A percentile compares a stretch with the other conserved stretches of the same genome.
These are phyloP conservation scores for Seriola dumerili DNA, from an alignment of 2,113 vertebrate species.

Conservation along the genomic window DNA sequence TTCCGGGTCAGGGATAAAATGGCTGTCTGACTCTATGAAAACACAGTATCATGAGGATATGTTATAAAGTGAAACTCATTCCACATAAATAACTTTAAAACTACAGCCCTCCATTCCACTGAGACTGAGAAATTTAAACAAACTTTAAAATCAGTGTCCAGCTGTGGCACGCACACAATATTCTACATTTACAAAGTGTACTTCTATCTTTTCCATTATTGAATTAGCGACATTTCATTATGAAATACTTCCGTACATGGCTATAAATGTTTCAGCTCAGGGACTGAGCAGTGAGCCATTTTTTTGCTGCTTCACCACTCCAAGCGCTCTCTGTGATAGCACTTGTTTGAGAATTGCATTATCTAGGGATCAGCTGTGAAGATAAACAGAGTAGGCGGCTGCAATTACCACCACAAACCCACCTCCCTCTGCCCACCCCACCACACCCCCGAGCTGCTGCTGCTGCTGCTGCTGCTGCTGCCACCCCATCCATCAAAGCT, in stretches of 20 bases:
- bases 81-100: not conserved
- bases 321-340: conserved; percentile 42
- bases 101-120: not conserved
- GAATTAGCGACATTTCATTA: conserved; percentile 29
- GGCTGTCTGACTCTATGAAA: conserved; percentile 87
- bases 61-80: conserved; percentile 2
- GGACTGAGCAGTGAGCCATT: conserved; percentile 31
- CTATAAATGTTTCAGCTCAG: conserved; percentile 52
- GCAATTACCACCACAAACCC: conserved; percentile 70
- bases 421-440: conserved; percentile 45
- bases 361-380: conserved; percentile 75
- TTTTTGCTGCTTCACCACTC: conserved; percentile 53
- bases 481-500: conserved; percentile 60
- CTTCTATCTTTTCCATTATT: conserved; percentile 23
- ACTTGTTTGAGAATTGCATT: conserved; percentile 74
- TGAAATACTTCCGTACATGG: conserved; percentile 19
- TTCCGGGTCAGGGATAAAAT: conserved; percentile 85
- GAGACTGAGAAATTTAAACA: not conserved
- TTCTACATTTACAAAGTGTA: not conserved
- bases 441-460: conserved; percentile 15
- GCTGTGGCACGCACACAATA: not conserved
- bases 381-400: conserved; percentile 77
- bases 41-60: conserved; percentile 29
- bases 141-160: not conserved
- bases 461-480: conserved; percentile 22